Base-by-base conservation (phyloP, 2,888 invertebrate species). In the Caradrina kadenii region DNA sequence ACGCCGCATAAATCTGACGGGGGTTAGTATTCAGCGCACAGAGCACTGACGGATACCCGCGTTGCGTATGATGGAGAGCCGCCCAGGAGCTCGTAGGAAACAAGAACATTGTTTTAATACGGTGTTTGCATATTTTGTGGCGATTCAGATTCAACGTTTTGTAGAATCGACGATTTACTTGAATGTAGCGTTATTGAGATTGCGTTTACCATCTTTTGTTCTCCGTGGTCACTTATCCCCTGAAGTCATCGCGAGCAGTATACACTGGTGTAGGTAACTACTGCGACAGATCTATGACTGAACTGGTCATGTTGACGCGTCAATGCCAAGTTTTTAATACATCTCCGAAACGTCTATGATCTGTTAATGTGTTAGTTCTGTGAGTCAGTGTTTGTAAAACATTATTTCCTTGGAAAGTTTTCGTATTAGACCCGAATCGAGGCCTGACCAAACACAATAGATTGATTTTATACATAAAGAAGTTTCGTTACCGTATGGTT, bases 1-100 rank as follows among this genome's bases (percentile, higher is more conserved):
- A 58, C 56, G 62, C 55, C 71, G 54, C 60, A 82, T 82, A 74
- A 84, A 84, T 84, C 80, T 77, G 69, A 35, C 55, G 52, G 26
- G 55, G 56, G 68, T 72, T 75, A 21, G 63, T 74, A 82, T 84
- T 82, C 82, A 74, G 73, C 84, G 63, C 79, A 63, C 73, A 65
- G 76, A 67, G 67, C 78, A 52, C 61, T 68, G 79, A 78, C 73
- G 72, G 45, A 65, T 53, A 53, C 61, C 53, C 52, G 45, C 58
- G 53, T 54, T 26, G 54, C 55, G 60, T 53, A 60, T 69, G 70
- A 65, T 80, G 70, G 50, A 76, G 70, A 76, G 49, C 60, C 31
- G 5, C 15, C 49, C 19, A 8, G 10, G 49, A 67, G 63, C 21
- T 0, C 5, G 17, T 17, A 45, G 5, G 70, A 76, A 59, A 45